Conservation (phyloP, 2,113 vertebrate genomes). For the Rhynchomys soricoides region DNA sequence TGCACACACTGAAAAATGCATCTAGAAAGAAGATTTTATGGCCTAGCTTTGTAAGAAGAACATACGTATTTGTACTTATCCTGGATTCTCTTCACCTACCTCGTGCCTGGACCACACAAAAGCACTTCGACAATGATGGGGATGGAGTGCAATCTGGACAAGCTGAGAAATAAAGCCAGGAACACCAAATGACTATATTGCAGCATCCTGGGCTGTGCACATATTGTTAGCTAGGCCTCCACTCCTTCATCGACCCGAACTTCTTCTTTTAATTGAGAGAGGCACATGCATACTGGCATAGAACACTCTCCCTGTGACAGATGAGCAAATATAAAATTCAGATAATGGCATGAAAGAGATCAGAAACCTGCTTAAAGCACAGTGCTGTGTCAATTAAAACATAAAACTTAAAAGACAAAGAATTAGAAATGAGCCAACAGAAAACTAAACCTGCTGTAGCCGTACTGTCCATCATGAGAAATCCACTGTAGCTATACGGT, state of each 20-base stretch:
- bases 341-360: not conserved
- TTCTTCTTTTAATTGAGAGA: not conserved
- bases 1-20: not conserved
- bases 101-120: not conserved
- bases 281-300: not conserved
- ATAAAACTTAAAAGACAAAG: not conserved
- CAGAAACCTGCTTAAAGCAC: not conserved
- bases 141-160: not conserved
- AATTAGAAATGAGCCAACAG: not conserved
- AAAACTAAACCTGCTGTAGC: not conserved
- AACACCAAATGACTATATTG: rapidly evolving
- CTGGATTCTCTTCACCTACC: not conserved
- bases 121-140: not conserved
- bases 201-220: no score
- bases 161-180: not conserved
- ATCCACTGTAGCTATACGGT: rapidly evolving
- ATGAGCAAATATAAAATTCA: not conserved
- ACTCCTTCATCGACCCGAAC: not conserved
- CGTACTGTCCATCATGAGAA: rapidly evolving
- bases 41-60: not conserved
- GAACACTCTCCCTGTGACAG: not conserved
- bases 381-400: not conserved
- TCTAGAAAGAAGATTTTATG: not conserved
- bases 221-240: no score
- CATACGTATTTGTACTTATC: not conserved